These are phyloP conservation scores for Apamea monoglypha DNA, from an alignment of 2,888 invertebrate genomes.

Conservation along the genomic window DNA sequence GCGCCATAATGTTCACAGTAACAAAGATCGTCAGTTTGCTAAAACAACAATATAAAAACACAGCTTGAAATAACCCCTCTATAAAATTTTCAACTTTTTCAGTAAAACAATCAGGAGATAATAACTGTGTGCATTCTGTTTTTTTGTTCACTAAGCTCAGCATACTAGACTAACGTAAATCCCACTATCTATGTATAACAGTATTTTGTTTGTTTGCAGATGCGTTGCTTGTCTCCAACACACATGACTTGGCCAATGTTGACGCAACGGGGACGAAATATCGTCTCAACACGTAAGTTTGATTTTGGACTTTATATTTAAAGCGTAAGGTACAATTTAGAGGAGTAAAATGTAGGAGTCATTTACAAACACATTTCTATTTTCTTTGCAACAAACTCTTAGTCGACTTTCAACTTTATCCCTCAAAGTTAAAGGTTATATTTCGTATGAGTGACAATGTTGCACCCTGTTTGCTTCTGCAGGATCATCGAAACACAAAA, in stretches of 20 bases:
- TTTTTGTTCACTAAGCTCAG: conserved; percentile 31
- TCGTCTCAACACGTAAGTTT: conserved; percentile 73
- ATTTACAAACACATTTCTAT: conserved; percentile 28
- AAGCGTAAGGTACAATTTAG: conserved; percentile 46
- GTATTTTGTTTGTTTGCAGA: conserved; percentile 81
- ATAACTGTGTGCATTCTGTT: conserved; percentile 4
- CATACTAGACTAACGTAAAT: conserved; percentile 32
- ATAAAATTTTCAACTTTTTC: not conserved
- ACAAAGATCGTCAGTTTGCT: not conserved
- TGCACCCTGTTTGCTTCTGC: conserved; percentile 17
- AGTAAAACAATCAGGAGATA: conserved; percentile 15
- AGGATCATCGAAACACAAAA: conserved; percentile 21
- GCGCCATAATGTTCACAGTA: not conserved
- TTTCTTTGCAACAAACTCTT: conserved; percentile 49
- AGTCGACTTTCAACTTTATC: conserved; percentile 68
- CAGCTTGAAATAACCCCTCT: conserved; percentile 14
- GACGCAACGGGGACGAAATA: conserved; percentile 69
- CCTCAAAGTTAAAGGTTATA: conserved; percentile 44
- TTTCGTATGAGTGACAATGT: conserved; percentile 53
- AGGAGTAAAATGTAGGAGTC: conserved; percentile 14
- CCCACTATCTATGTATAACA: too few relatives aligned
- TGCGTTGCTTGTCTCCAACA: conserved; percentile 78
- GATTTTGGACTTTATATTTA: conserved; percentile 65
- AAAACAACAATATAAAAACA: not conserved
- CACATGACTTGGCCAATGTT: conserved; percentile 75